Evolutionary conservation across 2,888 invertebrate genomes (phyloP), one percentile per base, ranked within the genome.

Genomic region (Bombylius discolor): DNA sequence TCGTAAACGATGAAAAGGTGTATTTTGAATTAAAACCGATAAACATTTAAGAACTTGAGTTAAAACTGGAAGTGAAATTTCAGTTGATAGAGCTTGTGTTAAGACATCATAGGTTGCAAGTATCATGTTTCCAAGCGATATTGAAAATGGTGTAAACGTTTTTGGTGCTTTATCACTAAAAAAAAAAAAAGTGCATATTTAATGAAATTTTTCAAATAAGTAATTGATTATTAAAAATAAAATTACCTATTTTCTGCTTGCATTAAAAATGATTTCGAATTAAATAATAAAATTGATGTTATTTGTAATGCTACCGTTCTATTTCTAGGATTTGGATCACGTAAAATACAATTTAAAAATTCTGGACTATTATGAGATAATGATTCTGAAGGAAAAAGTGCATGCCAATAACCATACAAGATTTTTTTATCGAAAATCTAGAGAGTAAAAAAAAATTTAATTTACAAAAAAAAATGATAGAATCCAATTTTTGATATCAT

Each of bases 61-160:
- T n/a, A 89, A 70, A 13, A 89, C 85, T 0, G 84, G 79, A 31
- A 83, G 77, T 32, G 84, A 84, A 60, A 81, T 79, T 66, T 91
- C 89, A 23, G 76, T 78, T 23, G 80, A 77, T 61, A 93, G 65
- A 5, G 87, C 81, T 54, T 81, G 71, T 13, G 81, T 79, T 6
- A 93, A 73, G 32, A 81, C 78, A 48, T 80, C 78, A 67, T 92
- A 93, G 62, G 92, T 76, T 64, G 85, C 83, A 34, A 79, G 79
- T 52, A 92, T 79, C 65, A 85, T 84, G 58, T 82, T 79, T 8
- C 89, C 89, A 32, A 94, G 76, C 6, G 85, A 81, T 32, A 84
- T 80, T 0, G 90, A 89, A 68, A 90, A 89, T 1, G 93, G 86
- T 31, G 88, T 87, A 68, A 91, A 94, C 0, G 92, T 78, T 13